Conservation (phyloP, 2,113 vertebrate genomes). For the Cyprinodon tularosa region DNA sequence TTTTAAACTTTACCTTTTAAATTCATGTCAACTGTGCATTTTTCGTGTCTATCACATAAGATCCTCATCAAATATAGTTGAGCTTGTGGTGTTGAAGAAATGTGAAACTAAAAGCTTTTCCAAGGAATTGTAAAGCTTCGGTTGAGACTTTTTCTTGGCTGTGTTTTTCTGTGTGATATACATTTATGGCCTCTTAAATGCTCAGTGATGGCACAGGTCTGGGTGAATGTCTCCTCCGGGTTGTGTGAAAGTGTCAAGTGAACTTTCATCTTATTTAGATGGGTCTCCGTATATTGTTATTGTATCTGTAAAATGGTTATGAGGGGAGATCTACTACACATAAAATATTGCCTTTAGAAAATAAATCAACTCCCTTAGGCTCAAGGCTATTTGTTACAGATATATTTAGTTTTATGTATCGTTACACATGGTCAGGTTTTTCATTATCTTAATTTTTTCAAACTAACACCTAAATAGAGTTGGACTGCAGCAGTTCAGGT, state of each 20-base stretch:
- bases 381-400: not conserved
- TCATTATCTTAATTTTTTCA: not conserved
- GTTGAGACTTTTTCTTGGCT: slow-evolving; percentile 6
- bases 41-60: too few species aligned
- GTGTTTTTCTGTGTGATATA: slow-evolving; percentile 15
- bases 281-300: slow-evolving; percentile 24
- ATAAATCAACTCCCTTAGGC: slow-evolving; percentile 9
- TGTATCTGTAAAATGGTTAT: slow-evolving; percentile 21
- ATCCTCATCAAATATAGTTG: too few species aligned
- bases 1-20: too few species aligned
- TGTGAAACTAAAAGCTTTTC: not conserved
- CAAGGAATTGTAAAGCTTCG: not conserved
- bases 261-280: slow-evolving; percentile 23
- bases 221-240: slow-evolving; percentile 36
- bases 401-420: not conserved
- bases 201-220: slow-evolving; percentile 23
- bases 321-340: slow-evolving; percentile 3
- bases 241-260: slow-evolving; percentile 32
- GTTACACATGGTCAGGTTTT: not conserved
- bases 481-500: slow-evolving; percentile 39
- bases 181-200: slow-evolving; percentile 17
- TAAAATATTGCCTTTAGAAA: slow-evolving; percentile 1
- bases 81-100: too few species aligned
- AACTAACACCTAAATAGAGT: not conserved
- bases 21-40: too few species aligned